Evolutionary conservation across 1,140 invertebrate species (phyloP).

Genomic region (Cephus cinctus): DNA sequence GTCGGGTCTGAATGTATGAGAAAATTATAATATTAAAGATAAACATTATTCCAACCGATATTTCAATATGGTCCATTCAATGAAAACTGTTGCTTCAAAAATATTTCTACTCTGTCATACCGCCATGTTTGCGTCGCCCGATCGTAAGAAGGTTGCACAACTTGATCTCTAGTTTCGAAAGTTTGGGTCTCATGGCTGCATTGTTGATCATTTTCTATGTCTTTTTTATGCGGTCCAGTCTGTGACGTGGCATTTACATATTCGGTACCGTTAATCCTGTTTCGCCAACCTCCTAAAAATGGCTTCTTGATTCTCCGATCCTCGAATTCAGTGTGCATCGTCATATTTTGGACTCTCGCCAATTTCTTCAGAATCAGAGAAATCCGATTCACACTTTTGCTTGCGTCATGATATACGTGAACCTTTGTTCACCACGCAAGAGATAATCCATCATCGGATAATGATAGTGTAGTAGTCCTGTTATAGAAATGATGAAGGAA

Average conservation of each 20-base stretch:
- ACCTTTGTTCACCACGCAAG: too few species aligned
- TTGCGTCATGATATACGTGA: too few species aligned
- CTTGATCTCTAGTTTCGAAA: slow-evolving; percentile 51
- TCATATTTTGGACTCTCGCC: slow-evolving; percentile 17
- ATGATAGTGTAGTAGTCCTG: too few species aligned
- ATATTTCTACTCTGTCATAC: slow-evolving; percentile 25
- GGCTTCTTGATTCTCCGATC: slow-evolving; percentile 61
- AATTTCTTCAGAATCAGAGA: too few species aligned
- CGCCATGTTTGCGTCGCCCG: slow-evolving; percentile 47
- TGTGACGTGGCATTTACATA: slow-evolving; percentile 67
- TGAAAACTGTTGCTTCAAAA: slow-evolving; percentile 29
- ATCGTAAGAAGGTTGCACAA: slow-evolving; percentile 36
- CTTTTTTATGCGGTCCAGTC: slow-evolving; percentile 59
- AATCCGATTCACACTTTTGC: too few species aligned
- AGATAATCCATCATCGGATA: too few species aligned
- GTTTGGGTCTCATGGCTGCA: slow-evolving; percentile 63
- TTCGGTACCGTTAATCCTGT: slow-evolving; percentile 57
- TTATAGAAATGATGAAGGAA: too few species aligned
- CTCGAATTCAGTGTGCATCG: slow-evolving; percentile 60
- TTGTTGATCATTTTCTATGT: slow-evolving; percentile 52
- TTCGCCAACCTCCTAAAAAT: slow-evolving; percentile 63
- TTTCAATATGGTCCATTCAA: slow-evolving; percentile 53
- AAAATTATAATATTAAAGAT: background rate
- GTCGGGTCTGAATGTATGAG: slow-evolving; percentile 39
- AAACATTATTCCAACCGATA: background rate